Base-by-base conservation (phyloP, 2,888 invertebrate species). In the Rhingia campestris region DNA sequence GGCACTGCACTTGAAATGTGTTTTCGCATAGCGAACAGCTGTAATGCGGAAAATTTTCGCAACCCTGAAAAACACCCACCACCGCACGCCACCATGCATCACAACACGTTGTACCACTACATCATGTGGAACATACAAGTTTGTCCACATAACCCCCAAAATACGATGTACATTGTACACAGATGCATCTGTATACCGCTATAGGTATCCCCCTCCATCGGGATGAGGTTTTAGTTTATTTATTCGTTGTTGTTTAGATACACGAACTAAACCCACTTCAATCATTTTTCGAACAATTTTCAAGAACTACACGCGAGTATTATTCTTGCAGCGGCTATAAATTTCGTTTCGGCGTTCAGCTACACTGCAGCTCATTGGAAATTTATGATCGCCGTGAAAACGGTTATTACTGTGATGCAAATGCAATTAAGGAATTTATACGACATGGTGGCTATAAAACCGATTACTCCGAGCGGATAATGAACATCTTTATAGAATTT, bases 1-100 rank as follows among this genome's bases (percentile, higher is more conserved):
- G 72, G 72, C 72, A 72, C 22, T 79, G 73, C 73, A 73, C 79
- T 80, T 80, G 67, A 80, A 73, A 61, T 67, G 12, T 56, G 54
- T 67, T 30, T 39, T 45, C 54, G 14, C 37, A 43, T 10, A 35
- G 14, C 3, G 47, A 7, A 35, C 61, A 53, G 14, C 47, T 63
- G 54, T 67, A 30, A 73, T 33, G 53, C 47, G 53, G 59, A 59
- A 79, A 39, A 64, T 66, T 47, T 66, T 54, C 14, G 32, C 10
- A 66, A 79, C 64, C 72, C 58, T 53, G 64, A 72, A 22, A 22
- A 51, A 39, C 53, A 43, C 45, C 58, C 43, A 51, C 47, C 14
- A 35, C 47, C 32, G 22, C 22, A 22, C 22, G 49, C 35, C 56
- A 33, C 5, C 58, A 37, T 49, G 45, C 47, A 54, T 53, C 54